phyloP scores from a whole-genome alignment of 2,888 invertebrate genomes.

The Parnassius mnemosyne region DNA sequence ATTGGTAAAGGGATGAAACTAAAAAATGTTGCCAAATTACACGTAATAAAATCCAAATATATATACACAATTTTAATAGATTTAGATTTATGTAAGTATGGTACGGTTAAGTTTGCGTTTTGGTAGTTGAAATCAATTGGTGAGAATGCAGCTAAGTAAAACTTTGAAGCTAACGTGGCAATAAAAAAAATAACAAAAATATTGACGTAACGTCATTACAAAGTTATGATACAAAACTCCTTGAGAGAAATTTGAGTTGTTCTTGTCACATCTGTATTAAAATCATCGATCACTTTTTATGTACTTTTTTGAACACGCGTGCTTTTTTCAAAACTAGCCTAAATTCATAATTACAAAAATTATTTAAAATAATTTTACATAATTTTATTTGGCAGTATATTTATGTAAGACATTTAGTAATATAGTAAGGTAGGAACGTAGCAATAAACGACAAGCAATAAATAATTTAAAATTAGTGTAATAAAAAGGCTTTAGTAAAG shows the following conservation, averaged over 20 bases:
- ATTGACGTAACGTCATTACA: constrained; percentile 4
- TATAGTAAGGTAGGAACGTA: constrained; percentile 63
- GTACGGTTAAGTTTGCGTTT: constrained; percentile 42
- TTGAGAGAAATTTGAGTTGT: constrained; percentile 26
- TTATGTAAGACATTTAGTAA: constrained; percentile 17
- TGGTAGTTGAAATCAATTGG: constrained; percentile 31
- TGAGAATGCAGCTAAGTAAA: neutral
- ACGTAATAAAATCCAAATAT: constrained; percentile 77
- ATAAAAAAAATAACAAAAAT: neutral
- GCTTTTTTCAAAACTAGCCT: constrained; percentile 7
- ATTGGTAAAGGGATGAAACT: constrained; percentile 70
- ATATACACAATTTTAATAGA: constrained; percentile 75
- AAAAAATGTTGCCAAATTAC: constrained; percentile 79
- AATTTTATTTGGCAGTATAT: constrained; percentile 15
- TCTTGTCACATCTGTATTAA: constrained; percentile 9
- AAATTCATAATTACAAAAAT: constrained; percentile 4
- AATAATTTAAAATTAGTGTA: constrained; percentile 52
- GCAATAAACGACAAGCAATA: constrained; percentile 77
- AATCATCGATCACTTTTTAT: constrained; percentile 1
- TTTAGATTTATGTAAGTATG: constrained; percentile 54
- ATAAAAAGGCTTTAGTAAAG: constrained; percentile 71
- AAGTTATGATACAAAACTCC: neutral
- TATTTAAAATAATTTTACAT: constrained; percentile 1
- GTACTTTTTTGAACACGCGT: constrained; percentile 2
- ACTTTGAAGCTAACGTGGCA: constrained; percentile 25